Evolutionary conservation across 1,140 invertebrate species (phyloP).

Genomic region (Danaus plexippus): DNA sequence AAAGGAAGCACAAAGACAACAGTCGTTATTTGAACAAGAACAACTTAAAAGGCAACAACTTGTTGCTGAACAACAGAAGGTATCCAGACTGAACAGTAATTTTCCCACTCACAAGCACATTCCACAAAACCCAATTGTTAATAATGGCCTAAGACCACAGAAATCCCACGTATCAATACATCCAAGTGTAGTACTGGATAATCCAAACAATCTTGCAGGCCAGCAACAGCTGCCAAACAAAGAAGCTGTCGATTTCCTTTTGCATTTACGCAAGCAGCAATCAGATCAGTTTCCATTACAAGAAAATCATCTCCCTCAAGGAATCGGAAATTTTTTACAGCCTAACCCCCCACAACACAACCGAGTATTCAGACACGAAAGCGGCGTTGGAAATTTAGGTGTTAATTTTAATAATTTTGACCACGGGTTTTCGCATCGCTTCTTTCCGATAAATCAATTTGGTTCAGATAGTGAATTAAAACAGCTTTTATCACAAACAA

Average conservation of each 20-base stretch:
- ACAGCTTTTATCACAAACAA: conserved; percentile 76
- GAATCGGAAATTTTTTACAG: conserved; percentile 58
- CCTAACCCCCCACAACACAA: conserved; percentile 40
- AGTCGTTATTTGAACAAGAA: conserved; percentile 71
- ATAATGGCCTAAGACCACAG: conserved; percentile 30
- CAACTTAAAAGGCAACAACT: conserved; percentile 56
- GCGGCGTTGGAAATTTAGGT: conserved; percentile 73
- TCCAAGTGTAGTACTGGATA: conserved; percentile 65
- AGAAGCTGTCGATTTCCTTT: conserved; percentile 67
- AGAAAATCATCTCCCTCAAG: conserved; percentile 69
- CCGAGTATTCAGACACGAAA: conserved; percentile 65
- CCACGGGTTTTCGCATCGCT: conserved; percentile 42
- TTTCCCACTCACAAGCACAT: conserved; percentile 42
- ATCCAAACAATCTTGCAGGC: conserved; percentile 34
- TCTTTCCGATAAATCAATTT: conserved; percentile 41
- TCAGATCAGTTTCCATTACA: conserved; percentile 54
- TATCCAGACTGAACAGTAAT: conserved; percentile 32
- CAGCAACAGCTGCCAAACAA: conserved; percentile 63
- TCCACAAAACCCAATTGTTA: conserved; percentile 45
- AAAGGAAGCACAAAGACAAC: conserved; percentile 71
- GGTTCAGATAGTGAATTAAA: conserved; percentile 75
- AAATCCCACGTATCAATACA: conserved; percentile 64
- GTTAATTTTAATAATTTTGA: conserved; percentile 64
- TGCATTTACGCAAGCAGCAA: conserved; percentile 64
- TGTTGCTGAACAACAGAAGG: conserved; percentile 60